These are phyloP conservation scores for Itoplectis maculator DNA, from an alignment of 2,888 invertebrate genomes.

Conservation along the genomic window DNA sequence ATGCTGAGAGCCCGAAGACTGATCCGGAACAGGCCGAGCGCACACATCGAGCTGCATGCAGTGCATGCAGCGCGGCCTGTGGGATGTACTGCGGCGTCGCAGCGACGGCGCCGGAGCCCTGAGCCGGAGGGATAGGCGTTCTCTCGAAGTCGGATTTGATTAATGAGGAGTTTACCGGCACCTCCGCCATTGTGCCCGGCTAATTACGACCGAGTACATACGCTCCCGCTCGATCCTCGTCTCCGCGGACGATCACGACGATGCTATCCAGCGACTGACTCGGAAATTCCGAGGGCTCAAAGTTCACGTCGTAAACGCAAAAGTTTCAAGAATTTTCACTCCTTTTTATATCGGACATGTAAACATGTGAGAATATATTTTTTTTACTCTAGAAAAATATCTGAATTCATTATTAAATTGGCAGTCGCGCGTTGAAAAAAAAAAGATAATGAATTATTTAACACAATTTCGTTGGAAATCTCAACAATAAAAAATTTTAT, in stretches of 20 bases:
- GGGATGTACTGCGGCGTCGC: no score
- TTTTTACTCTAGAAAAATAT: no score
- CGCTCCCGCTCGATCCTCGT: slow-evolving; percentile 28
- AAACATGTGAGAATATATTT: no score
- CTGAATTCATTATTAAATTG: neutral
- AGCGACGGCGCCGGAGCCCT: neutral
- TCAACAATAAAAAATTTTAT: no score
- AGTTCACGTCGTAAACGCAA: neutral
- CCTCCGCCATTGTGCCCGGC: slow-evolving; percentile 74
- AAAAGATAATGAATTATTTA: neutral
- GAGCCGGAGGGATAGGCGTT: slow-evolving; percentile 60
- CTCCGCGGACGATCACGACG: slow-evolving; percentile 25
- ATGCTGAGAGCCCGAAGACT: slow-evolving; percentile 5
- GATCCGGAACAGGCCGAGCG: slow-evolving; percentile 6
- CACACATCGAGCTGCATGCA: no score
- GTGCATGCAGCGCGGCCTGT: no score
- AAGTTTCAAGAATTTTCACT: no score
- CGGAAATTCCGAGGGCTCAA: slow-evolving; percentile 21
- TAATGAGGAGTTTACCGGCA: slow-evolving; percentile 77
- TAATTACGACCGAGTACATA: slow-evolving; percentile 71
- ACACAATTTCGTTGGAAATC: no score
- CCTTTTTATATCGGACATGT: no score
- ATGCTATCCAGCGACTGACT: slow-evolving; percentile 13
- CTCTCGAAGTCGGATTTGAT: slow-evolving; percentile 75
- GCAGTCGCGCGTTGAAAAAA: neutral